A percentile compares a stretch with the other conserved stretches of the same genome.
Evolutionary conservation across 2,113 vertebrate genomes (phyloP).

Genomic region (Regulus satrapa): DNA sequence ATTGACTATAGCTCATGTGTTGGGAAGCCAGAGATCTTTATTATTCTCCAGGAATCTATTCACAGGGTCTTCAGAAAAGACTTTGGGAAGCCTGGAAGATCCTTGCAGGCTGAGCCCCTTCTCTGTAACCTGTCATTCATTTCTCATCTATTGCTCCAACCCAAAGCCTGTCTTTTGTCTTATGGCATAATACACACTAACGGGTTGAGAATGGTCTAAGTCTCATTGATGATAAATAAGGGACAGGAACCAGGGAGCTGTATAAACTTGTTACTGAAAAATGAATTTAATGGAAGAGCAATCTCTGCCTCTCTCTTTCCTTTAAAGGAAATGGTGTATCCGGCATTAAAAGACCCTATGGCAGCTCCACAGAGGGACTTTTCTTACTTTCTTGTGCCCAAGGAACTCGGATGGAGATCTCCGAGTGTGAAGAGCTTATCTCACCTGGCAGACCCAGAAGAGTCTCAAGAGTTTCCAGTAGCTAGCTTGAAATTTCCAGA

Average conservation of each 20-base stretch:
- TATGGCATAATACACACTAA: background rate
- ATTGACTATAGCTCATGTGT: background rate
- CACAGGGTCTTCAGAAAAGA: background rate
- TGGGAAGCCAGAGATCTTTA: background rate
- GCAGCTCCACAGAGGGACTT: background rate
- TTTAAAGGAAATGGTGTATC: background rate
- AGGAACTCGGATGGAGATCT: background rate
- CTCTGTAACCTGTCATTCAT: background rate
- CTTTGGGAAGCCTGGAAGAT: background rate
- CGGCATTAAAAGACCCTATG: accelerated
- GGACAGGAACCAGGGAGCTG: background rate
- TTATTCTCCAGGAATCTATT: background rate
- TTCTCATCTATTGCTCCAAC: background rate
- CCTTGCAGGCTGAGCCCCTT: background rate
- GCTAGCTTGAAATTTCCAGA: background rate
- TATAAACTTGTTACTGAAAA: background rate
- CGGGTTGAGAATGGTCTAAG: background rate
- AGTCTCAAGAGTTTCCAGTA: background rate
- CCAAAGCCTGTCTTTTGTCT: background rate
- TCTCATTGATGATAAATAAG: background rate
- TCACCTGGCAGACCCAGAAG: background rate
- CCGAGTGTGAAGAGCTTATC: background rate
- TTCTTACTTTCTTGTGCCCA: background rate
- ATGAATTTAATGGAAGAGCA: background rate
- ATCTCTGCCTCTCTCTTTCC: background rate